Conservation (phyloP, 2,888 invertebrate species). For the Drosophila siamana region DNA sequence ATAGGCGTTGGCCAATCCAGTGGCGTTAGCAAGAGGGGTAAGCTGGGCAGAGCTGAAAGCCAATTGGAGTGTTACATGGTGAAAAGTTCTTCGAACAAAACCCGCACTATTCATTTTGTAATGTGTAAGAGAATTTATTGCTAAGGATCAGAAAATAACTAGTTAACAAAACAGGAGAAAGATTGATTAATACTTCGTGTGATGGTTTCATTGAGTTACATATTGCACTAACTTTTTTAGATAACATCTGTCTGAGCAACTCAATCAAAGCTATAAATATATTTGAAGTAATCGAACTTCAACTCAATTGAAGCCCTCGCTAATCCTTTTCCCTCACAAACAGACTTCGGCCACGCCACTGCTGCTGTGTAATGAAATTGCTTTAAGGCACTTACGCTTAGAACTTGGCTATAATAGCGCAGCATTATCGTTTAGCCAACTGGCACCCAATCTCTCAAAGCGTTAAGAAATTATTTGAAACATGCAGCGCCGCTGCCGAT, state of each 20-base stretch:
- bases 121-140: no score
- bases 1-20: conserved; percentile 55
- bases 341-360: background rate
- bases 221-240: no score
- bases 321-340: background rate
- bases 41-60: background rate
- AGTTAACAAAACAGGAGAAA: no score
- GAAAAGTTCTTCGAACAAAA: background rate
- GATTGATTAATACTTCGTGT: no score
- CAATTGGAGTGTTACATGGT: background rate
- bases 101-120: no score
- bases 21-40: background rate
- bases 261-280: no score
- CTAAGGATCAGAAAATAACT: no score
- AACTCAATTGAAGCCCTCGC: background rate
- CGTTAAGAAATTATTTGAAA: conserved; percentile 77
- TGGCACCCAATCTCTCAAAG: conserved; percentile 71
- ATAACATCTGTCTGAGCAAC: no score
- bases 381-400: conserved; percentile 60
- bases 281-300: no score
- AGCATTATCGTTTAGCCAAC: conserved; percentile 66
- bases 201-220: no score
- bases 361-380: conserved; percentile 60
- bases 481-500: conserved; percentile 68
- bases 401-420: conserved; percentile 62